phyloP scores from a whole-genome alignment of 2,888 invertebrate species.

The Dusona sp. region DNA sequence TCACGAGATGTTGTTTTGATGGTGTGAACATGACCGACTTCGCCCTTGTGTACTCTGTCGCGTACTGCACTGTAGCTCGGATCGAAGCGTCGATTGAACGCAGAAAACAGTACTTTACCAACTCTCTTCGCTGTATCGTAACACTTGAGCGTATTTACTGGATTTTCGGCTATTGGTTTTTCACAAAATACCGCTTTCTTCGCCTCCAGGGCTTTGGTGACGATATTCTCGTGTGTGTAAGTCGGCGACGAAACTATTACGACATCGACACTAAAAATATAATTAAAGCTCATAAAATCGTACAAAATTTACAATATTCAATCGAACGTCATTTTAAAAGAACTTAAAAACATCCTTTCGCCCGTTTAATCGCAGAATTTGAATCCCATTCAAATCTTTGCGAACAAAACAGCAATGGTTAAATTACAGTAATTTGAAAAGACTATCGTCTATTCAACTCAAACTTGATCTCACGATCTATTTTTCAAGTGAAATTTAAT shows the following conservation, averaged over 20 bases:
- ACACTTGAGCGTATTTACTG: constrained; percentile 86
- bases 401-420: too few species aligned
- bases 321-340: background rate
- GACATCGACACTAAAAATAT: constrained; percentile 84
- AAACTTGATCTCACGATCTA: too few species aligned
- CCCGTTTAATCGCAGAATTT: background rate
- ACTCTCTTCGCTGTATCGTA: constrained; percentile 87
- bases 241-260: constrained; percentile 88
- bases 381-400: background rate
- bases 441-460: too few species aligned
- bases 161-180: constrained; percentile 88
- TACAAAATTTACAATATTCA: background rate
- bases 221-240: constrained; percentile 87
- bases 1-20: constrained; percentile 88
- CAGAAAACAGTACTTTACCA: constrained; percentile 87
- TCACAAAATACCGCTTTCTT: constrained; percentile 90
- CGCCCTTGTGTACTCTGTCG: constrained; percentile 86
- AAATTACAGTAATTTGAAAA: too few species aligned
- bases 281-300: background rate
- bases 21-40: constrained; percentile 88
- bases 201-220: constrained; percentile 85
- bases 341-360: background rate
- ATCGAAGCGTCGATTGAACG: constrained; percentile 90
- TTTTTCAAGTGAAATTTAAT: too few species aligned
- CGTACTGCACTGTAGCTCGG: constrained; percentile 86